Base-by-base conservation (phyloP, 2,797 vertebrate genomes). In the Macroramphosus scolopax region DNA sequence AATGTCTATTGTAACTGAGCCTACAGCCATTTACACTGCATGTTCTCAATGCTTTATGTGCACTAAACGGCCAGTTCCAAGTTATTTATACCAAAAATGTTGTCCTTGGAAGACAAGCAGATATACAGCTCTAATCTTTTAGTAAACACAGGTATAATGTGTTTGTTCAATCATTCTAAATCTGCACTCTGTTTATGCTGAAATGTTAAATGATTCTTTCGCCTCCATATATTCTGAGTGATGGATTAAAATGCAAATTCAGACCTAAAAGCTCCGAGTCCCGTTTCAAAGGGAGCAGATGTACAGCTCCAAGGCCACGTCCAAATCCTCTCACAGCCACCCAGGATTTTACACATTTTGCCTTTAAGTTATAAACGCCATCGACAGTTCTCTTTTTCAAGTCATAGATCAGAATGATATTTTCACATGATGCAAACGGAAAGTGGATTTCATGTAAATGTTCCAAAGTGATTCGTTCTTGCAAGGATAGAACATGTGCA, bases 1-100 rank as follows among this genome's bases (percentile, higher is more conserved):
- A 72, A 72, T 62, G 55, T 50, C 54, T 57, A 50, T 76, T 73
- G 68, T 69, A 79, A 72, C 33, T 33, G 63, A 67, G 51, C 52
- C 60, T 51, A 41, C 35, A 17, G 58, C 53, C 60, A 72, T 82
- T 69, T 75, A 53, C 37, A 24, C 62, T 5, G 9, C 31, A 15
- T 43, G 42, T 18, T 44, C 30, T 55, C 59, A 34, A 66, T 68
- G 37, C 29, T 28, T 68, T 70, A 68, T 45, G 31, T 63, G 16
- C 55, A 61, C 71, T 47, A 3, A 63, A 80, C 34, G 43, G 46
- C 45, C 29, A 34, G 52, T 83, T 81, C 82, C 72, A 77, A 40
- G 34, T 33, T 68, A 72, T 70, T 78, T 78, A 68, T 63, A 57
- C 39, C 43, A 48, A 57, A 32, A n/a, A n/a, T n/a, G n/a, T n/a